These are phyloP conservation scores for Oppia nitens DNA, from an alignment of 1,140 invertebrate genomes.

Conservation along the genomic window DNA sequence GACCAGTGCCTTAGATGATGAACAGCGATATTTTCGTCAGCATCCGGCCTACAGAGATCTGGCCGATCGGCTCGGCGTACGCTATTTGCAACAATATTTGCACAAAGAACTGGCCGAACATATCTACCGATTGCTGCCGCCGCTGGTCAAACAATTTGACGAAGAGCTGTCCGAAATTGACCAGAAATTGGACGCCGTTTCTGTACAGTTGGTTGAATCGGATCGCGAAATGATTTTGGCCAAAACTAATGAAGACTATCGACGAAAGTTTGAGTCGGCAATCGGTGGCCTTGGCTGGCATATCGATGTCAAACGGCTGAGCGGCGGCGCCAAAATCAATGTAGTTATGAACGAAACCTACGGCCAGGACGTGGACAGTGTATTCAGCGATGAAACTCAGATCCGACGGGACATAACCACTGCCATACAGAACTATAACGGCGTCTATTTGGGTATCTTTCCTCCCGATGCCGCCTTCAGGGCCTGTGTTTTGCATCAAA, in stretches of 20 bases:
- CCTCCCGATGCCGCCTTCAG: constrained; percentile 99
- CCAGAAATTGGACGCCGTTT: background rate
- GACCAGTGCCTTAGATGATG: constrained; percentile 31
- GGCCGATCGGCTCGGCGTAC: constrained; percentile 89
- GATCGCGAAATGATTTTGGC: background rate
- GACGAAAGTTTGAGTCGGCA: background rate
- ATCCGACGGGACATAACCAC: constrained; percentile 35
- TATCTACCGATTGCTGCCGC: constrained; percentile 15
- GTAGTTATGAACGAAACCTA: background rate
- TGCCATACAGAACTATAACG: constrained; percentile 38
- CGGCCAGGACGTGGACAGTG: background rate
- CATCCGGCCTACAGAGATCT: constrained; percentile 43
- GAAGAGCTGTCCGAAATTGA: background rate
- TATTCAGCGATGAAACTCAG: constrained; percentile 36
- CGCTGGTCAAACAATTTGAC: background rate
- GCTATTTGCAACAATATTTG: constrained; percentile 84
- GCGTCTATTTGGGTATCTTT: constrained; percentile 60
- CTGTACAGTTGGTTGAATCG: background rate
- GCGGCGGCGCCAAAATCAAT: constrained; percentile 14
- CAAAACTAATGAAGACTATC: background rate
- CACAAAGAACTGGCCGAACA: constrained; percentile 37
- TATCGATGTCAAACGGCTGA: background rate
- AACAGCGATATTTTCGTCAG: constrained; percentile 34
- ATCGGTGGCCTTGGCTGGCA: background rate
- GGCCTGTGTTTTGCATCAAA: constrained; percentile 97